Evolutionary conservation across 2,888 invertebrate species (phyloP).

Genomic region (Acronicta psi): DNA sequence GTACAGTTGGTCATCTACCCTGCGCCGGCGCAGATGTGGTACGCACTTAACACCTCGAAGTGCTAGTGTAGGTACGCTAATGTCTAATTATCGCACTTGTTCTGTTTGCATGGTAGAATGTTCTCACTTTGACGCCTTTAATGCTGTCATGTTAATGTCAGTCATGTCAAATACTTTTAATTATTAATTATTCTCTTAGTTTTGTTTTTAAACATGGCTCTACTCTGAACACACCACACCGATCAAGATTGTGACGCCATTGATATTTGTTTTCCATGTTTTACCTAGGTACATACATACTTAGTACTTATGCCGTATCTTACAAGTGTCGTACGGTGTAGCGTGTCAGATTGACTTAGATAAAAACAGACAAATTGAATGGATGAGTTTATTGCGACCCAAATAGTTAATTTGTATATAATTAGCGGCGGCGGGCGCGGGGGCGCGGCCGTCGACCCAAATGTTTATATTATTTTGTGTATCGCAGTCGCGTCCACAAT

Average conservation of each 20-base stretch:
- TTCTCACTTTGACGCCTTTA: too few relatives aligned
- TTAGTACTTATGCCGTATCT: too few relatives aligned
- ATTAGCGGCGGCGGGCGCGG: slow-evolving; percentile 10
- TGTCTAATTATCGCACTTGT: not conserved
- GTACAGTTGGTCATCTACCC: not conserved
- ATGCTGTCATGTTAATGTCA: too few relatives aligned
- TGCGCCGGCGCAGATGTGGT: slow-evolving; percentile 1
- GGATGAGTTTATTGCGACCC: slow-evolving; percentile 1
- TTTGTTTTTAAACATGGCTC: too few relatives aligned
- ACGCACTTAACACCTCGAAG: not conserved
- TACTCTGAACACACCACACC: too few relatives aligned
- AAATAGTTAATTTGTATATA: slow-evolving; percentile 20
- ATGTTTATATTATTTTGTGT: slow-evolving; percentile 40
- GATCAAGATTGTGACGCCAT: too few relatives aligned
- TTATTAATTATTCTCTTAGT: too few relatives aligned
- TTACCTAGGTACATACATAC: too few relatives aligned
- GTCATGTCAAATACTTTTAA: too few relatives aligned
- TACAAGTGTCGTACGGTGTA: not conserved
- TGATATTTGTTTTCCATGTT: too few relatives aligned
- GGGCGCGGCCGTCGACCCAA: slow-evolving; percentile 46
- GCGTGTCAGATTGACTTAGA: not conserved
- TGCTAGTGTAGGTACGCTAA: not conserved
- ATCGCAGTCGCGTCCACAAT: not conserved
- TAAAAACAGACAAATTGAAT: slow-evolving; percentile 7
- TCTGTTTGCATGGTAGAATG: not conserved